Conservation (phyloP, 1,140 invertebrate genomes). For the Ctenoplectra terminalis region DNA sequence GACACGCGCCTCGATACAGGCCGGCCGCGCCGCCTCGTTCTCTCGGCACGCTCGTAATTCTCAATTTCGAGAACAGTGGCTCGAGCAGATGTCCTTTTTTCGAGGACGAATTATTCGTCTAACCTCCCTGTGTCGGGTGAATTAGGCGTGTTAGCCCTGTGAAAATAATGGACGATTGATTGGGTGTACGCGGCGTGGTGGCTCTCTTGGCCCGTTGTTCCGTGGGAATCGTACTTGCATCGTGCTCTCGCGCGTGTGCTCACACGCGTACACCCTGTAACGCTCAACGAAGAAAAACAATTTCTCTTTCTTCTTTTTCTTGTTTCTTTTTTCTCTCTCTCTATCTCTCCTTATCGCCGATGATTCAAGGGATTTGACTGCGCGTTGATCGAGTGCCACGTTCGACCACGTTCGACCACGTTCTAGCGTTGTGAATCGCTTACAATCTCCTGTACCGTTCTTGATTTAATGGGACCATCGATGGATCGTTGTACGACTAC, state of each 20-base stretch:
- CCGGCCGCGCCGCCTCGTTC: conserved; percentile 21
- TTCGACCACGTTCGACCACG: neutral
- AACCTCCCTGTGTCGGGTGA: conserved; percentile 9
- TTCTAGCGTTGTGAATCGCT: neutral
- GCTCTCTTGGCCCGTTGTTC: neutral
- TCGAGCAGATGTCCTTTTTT: conserved; percentile 63
- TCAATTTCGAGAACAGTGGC: conserved; percentile 61
- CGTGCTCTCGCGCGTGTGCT: neutral
- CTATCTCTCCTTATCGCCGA: neutral
- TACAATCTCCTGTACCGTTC: neutral
- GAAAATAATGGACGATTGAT: conserved; percentile 64
- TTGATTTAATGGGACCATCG: neutral
- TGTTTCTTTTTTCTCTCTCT: neutral
- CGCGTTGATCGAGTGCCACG: neutral
- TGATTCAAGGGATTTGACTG: neutral
- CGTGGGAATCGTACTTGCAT: conserved; percentile 13
- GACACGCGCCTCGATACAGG: conserved; percentile 58
- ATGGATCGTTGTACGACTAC: neutral
- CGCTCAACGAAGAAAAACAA: neutral
- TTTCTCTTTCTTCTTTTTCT: neutral
- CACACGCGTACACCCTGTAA: neutral
- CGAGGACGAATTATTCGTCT: conserved; percentile 33
- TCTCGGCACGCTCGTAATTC: conserved; percentile 52
- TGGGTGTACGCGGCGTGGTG: neutral
- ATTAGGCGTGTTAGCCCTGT: conserved; percentile 27